These are phyloP conservation scores for Thecophora atra DNA, from an alignment of 2,888 invertebrate genomes.

Conservation along the genomic window DNA sequence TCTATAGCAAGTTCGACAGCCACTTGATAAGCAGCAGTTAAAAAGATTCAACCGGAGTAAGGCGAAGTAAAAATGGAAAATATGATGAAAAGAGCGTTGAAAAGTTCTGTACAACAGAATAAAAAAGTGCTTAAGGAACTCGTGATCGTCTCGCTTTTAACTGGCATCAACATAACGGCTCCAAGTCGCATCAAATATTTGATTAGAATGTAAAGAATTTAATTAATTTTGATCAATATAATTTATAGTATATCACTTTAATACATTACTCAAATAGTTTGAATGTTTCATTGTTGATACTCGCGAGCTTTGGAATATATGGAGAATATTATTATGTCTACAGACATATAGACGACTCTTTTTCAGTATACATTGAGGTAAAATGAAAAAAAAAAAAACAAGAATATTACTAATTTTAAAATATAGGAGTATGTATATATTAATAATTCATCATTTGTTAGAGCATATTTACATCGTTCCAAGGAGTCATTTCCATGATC, in stretches of 20 bases:
- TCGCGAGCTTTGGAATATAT: constrained; percentile 18
- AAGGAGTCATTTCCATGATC: constrained; percentile 37
- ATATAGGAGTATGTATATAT: no score
- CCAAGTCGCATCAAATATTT: constrained; percentile 14
- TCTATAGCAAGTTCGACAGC: no score
- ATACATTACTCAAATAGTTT: neutral
- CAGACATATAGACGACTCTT: neutral
- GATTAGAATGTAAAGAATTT: constrained; percentile 13
- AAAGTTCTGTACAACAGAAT: no score
- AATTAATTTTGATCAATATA: no score
- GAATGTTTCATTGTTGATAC: constrained; percentile 3
- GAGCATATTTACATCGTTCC: constrained; percentile 33
- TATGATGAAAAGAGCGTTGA: no score
- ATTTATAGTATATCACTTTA: neutral
- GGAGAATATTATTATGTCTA: constrained; percentile 18
- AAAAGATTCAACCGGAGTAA: no score
- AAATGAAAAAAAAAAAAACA: neutral
- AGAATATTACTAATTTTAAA: no score
- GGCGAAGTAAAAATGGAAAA: no score
- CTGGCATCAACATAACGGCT: constrained; percentile 7
- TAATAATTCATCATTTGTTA: neutral
- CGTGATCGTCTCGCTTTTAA: neutral
- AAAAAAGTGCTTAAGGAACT: neutral
- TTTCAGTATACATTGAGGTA: constrained; percentile 12
- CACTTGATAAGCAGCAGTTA: no score